These are phyloP conservation scores for Aphrophora alni DNA, from an alignment of 2,888 invertebrate species.

Conservation along the genomic window DNA sequence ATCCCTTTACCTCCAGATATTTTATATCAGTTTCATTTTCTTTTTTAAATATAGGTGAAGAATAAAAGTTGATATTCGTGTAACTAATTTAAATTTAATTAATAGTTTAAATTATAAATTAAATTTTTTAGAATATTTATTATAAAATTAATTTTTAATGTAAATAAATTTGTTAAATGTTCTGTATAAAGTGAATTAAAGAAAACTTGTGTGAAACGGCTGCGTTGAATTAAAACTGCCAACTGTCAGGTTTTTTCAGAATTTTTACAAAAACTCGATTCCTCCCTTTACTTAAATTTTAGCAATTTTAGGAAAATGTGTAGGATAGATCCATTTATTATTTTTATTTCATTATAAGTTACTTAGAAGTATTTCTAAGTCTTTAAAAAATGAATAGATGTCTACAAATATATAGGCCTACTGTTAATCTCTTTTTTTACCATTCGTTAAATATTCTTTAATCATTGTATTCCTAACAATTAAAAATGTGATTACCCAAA, in stretches of 20 bases:
- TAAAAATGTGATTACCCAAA: no score
- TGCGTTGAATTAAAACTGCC: background rate
- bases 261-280: background rate
- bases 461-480: no score
- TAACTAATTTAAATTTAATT: conserved; percentile 6
- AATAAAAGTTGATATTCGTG: background rate
- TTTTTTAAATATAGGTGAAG: background rate
- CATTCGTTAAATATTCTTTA: no score
- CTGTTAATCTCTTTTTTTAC: no score
- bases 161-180: conserved; percentile 9
- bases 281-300: background rate
- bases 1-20: background rate
- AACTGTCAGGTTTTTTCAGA: conserved; percentile 6
- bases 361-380: no score
- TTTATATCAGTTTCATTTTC: background rate
- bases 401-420: no score
- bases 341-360: no score
- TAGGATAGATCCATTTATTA: no score
- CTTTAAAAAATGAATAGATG: no score
- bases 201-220: background rate
- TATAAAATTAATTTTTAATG: background rate
- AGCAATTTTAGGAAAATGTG: background rate
- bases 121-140: conserved; percentile 9
- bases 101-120: conserved; percentile 7
- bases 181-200: conserved; percentile 6